A percentile compares a stretch with the other conserved stretches of the same genome.
Evolutionary conservation across 2,888 invertebrate species (phyloP).

Genomic region (Corbicula japonica): DNA sequence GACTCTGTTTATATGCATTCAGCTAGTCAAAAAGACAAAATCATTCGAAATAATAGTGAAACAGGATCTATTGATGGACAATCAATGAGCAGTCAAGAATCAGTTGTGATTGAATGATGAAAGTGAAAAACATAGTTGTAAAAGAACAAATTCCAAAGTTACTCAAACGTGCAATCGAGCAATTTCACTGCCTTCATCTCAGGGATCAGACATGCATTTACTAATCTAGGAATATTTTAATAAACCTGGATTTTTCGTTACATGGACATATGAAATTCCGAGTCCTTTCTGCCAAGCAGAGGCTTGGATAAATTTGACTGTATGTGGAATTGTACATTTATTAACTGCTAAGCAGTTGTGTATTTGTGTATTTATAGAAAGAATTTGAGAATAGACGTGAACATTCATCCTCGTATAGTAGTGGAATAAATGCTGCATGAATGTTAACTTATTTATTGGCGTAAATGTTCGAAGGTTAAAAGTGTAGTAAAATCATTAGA

Average conservation of each 20-base stretch:
- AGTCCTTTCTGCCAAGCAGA: constrained; percentile 70
- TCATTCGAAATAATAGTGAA: constrained; percentile 67
- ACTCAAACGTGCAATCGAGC: constrained; percentile 61
- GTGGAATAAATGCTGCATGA: constrained; percentile 25
- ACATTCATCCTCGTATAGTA: constrained; percentile 14
- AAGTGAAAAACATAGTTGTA: constrained; percentile 24
- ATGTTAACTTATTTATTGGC: constrained; percentile 57
- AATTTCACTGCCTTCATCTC: constrained; percentile 68
- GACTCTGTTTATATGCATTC: constrained; percentile 65
- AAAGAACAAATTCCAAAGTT: constrained; percentile 46
- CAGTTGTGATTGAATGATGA: constrained; percentile 71
- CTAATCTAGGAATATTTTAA: constrained; percentile 18
- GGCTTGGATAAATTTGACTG: too few species aligned
- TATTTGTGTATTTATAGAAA: constrained; percentile 11
- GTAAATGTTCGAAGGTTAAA: too few species aligned
- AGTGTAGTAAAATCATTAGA: too few species aligned
- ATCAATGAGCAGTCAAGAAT: constrained; percentile 80
- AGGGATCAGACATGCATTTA: constrained; percentile 67
- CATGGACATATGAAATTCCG: constrained; percentile 12
- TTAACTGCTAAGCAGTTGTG: constrained; percentile 42
- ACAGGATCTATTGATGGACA: constrained; percentile 73
- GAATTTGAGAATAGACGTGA: constrained; percentile 27
- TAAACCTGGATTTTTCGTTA: constrained; percentile 15
- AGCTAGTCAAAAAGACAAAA: constrained; percentile 68
- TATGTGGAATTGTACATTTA: constrained; percentile 24